Evolutionary conservation across 2,113 vertebrate genomes (phyloP).

Genomic region (Maccullochella peelii): DNA sequence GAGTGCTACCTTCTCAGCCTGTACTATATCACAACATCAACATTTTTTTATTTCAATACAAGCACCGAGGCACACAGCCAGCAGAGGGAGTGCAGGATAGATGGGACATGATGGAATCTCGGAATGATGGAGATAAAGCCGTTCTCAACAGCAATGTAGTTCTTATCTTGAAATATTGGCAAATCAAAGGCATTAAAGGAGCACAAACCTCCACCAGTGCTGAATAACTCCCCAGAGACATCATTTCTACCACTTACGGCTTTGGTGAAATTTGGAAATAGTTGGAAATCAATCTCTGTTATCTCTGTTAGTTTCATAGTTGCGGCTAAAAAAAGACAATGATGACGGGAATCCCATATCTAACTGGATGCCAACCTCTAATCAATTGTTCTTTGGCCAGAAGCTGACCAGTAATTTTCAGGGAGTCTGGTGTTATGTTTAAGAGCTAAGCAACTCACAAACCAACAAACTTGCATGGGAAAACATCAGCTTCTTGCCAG

Average conservation of each 20-base stretch:
- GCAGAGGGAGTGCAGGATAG: background rate
- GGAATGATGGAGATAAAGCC: background rate
- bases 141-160: background rate
- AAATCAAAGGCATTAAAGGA: background rate
- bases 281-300: background rate
- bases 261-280: background rate
- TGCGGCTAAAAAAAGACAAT: background rate
- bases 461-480: background rate
- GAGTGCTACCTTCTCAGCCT: conserved; percentile 2
- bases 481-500: background rate
- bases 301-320: background rate
- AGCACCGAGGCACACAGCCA: conserved; percentile 1
- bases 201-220: background rate
- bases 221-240: background rate
- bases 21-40: conserved; percentile 1
- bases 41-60: conserved; percentile 6
- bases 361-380: background rate
- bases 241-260: background rate
- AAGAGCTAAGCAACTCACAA: conserved; percentile 20
- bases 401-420: background rate
- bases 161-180: background rate
- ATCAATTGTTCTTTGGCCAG: background rate
- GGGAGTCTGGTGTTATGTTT: background rate
- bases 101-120: conserved; percentile 1
- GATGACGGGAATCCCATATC: background rate